Evolutionary conservation across 2,888 invertebrate species (phyloP).

Genomic region (Euplexia lucipara): DNA sequence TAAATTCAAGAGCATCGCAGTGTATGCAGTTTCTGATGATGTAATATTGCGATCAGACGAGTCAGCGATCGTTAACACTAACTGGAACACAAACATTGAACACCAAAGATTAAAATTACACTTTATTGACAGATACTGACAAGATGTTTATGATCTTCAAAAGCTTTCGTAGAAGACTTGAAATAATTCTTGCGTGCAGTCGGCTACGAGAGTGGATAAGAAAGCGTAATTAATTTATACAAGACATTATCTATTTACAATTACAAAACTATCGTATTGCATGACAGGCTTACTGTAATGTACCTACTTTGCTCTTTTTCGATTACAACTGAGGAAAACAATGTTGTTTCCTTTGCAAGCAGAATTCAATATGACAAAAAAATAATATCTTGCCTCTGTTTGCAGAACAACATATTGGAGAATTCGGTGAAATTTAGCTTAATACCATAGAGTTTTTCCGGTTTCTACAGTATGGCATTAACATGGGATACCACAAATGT

Average conservation of each 20-base stretch:
- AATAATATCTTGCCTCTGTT: constrained; percentile 14
- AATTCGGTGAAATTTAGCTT: background rate
- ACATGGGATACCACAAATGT: constrained; percentile 23
- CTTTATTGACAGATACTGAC: constrained; percentile 57
- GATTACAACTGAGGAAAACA: constrained; percentile 3
- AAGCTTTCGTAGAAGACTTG: constrained; percentile 37
- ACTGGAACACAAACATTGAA: constrained; percentile 68
- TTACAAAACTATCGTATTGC: constrained; percentile 23
- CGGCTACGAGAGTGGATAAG: constrained; percentile 10
- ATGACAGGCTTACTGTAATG: constrained; percentile 7
- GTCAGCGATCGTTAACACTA: constrained; percentile 70
- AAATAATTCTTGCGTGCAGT: constrained; percentile 21
- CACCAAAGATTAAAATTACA: constrained; percentile 58
- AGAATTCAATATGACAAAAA: constrained; percentile 21
- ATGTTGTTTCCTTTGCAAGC: constrained; percentile 2
- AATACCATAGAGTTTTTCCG: constrained; percentile 1
- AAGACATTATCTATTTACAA: constrained; percentile 32
- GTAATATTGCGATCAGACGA: constrained; percentile 67
- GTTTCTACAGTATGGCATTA: constrained; percentile 4
- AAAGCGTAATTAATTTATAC: constrained; percentile 46
- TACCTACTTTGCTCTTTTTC: constrained; percentile 9
- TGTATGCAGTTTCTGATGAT: constrained; percentile 71
- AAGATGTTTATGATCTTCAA: constrained; percentile 51
- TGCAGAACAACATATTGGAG: constrained; percentile 10
- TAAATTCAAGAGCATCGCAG: constrained; percentile 67